Base-by-base conservation (phyloP, 2,888 invertebrate species). In the Caenorhabditis panamensis region DNA sequence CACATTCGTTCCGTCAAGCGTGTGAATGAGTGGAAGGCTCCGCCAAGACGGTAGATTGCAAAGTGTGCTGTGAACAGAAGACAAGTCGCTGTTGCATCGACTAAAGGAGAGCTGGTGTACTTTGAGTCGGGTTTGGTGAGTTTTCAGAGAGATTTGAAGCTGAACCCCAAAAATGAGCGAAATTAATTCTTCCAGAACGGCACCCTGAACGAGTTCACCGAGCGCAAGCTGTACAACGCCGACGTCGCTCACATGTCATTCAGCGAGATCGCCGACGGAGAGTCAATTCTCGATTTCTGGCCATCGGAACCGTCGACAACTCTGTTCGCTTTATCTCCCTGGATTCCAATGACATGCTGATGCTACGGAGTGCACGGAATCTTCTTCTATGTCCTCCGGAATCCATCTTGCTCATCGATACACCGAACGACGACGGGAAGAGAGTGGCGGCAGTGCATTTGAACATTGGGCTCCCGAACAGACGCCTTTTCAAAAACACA, bases 101-200 rank as follows among this genome's bases (percentile, higher is more conserved):
- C 96, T 44, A 98, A 97, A 2, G 96, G 97, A 47, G 99, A 99
- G 93, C 93, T 99, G 79, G 97, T 99, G 53, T 99, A 98, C 93
- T 99, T 99, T 92, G 98, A 99, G 93, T 96, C 99, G 96, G 98
- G 99, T 92, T 95, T 96, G 86, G 96, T 97, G 94, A n/a, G n/a
- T n/a, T n/a, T n/a, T n/a, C 94, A 95, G 93, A n/a, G n/a, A n/a
- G n/a, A n/a, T n/a, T n/a, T n/a, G n/a, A n/a, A n/a, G n/a, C n/a
- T n/a, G 9, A 31, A 31, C 9, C 31, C 4, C 4, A 31, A 31
- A 31, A 31, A 31, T 6, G 9, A 31, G 5, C 4, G 4, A 4
- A 31, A n/a, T 31, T 9, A 31, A 31, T 31, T 31, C 31, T 68
- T 84, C 5, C 92, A 97, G 96, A 96, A 96, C 86, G 98, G 98